Conservation (phyloP, 2,888 invertebrate species). For the Caenorhabditis sulstoni region DNA sequence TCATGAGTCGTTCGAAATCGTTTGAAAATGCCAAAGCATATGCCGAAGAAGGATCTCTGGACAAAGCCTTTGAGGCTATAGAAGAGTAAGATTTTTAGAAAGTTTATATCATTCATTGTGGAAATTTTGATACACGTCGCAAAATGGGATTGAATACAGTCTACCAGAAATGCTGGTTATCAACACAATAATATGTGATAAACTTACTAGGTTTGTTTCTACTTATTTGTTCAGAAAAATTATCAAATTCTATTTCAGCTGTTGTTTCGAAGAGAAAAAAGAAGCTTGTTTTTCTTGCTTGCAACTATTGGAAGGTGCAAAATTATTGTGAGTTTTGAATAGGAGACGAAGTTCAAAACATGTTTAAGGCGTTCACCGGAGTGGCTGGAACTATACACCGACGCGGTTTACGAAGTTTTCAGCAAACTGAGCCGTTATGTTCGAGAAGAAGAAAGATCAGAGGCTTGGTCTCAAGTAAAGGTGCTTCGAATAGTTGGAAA, state of each 20-base stretch:
- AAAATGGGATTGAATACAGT: slow-evolving; percentile 60
- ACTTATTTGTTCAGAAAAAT: neutral
- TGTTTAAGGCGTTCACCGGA: too few species aligned
- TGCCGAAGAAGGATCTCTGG: slow-evolving; percentile 52
- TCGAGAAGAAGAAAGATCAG: slow-evolving; percentile 67
- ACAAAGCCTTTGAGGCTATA: slow-evolving; percentile 42
- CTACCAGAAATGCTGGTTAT: slow-evolving; percentile 61
- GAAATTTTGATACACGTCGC: slow-evolving; percentile 1
- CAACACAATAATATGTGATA: slow-evolving; percentile 65
- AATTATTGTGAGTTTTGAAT: slow-evolving; percentile 60
- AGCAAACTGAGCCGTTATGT: slow-evolving; percentile 68
- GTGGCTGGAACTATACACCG: slow-evolving; percentile 64
- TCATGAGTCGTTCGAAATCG: slow-evolving; percentile 43
- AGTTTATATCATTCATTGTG: neutral
- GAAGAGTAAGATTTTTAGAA: neutral
- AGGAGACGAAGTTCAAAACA: slow-evolving; percentile 69
- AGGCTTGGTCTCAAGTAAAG: slow-evolving; percentile 69
- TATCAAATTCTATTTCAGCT: slow-evolving; percentile 62
- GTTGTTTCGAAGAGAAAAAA: slow-evolving; percentile 70
- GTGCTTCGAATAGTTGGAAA: slow-evolving; percentile 31
- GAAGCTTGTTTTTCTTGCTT: slow-evolving; percentile 66
- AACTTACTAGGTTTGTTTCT: slow-evolving; percentile 63
- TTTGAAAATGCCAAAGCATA: slow-evolving; percentile 52
- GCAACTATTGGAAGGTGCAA: slow-evolving; percentile 64
- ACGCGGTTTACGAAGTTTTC: slow-evolving; percentile 69